These are phyloP conservation scores for Euplagia quadripunctaria DNA, from an alignment of 2,888 invertebrate species.

Conservation along the genomic window DNA sequence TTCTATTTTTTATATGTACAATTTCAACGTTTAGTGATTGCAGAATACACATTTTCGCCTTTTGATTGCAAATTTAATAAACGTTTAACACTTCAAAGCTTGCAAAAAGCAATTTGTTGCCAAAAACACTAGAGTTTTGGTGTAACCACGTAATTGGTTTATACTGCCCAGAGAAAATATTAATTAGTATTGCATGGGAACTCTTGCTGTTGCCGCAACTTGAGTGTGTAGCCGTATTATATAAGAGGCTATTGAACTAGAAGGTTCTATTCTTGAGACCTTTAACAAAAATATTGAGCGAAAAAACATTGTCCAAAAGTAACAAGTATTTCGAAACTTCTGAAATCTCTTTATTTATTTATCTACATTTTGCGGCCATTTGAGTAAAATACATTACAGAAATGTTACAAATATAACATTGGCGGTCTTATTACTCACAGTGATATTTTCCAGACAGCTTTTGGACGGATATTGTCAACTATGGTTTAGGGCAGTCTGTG, in stretches of 20 bases:
- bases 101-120: constrained; percentile 83
- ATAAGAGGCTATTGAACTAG: background rate
- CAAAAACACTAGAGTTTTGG: constrained; percentile 83
- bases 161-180: constrained; percentile 77
- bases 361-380: too few relatives aligned
- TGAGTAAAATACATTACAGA: too few relatives aligned
- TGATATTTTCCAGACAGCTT: too few relatives aligned
- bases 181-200: constrained; percentile 79
- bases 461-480: too few relatives aligned
- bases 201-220: constrained; percentile 42
- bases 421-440: too few relatives aligned
- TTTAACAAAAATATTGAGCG: too few relatives aligned
- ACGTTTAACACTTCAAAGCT: constrained; percentile 85
- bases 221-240: background rate
- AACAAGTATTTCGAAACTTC: too few relatives aligned
- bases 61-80: constrained; percentile 84
- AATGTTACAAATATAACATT: too few relatives aligned
- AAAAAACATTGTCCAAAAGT: too few relatives aligned
- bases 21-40: background rate
- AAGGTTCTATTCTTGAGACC: background rate
- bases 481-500: too few relatives aligned
- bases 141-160: constrained; percentile 82
- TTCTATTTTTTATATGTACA: background rate
- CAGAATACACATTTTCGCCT: constrained; percentile 66
- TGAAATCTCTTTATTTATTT: too few relatives aligned